These are phyloP conservation scores for Scomber colias DNA, from an alignment of 2,113 vertebrate species.

Conservation along the genomic window DNA sequence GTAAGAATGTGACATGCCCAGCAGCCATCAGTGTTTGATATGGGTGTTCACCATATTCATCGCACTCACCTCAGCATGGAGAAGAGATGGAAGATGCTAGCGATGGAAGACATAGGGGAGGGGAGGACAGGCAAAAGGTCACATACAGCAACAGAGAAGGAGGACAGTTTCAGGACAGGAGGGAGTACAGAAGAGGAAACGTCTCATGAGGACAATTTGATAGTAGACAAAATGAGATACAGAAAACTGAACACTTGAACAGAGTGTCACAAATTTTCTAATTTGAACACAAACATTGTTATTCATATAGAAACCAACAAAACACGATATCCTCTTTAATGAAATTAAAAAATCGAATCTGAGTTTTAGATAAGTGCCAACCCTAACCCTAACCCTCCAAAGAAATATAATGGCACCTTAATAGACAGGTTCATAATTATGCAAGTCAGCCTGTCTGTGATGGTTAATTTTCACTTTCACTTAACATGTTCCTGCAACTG, in stretches of 20 bases:
- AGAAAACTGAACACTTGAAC: neutral
- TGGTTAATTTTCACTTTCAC: too few species aligned
- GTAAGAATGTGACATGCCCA: slow-evolving; percentile 18
- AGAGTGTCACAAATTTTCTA: too few species aligned
- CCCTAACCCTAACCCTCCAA: too few species aligned
- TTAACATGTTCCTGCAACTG: too few species aligned
- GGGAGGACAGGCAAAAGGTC: slow-evolving; percentile 29
- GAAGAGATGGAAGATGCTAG: slow-evolving; percentile 4
- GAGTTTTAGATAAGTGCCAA: too few species aligned
- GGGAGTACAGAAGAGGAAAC: slow-evolving; percentile 1
- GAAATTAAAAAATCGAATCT: too few species aligned
- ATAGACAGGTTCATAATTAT: too few species aligned
- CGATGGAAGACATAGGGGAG: slow-evolving; percentile 18
- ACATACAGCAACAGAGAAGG: slow-evolving; percentile 3
- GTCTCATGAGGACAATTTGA: neutral
- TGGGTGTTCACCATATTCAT: slow-evolving; percentile 30
- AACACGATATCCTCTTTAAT: too few species aligned
- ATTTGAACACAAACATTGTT: too few species aligned
- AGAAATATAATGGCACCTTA: neutral
- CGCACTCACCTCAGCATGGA: slow-evolving; percentile 16
- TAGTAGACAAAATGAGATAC: neutral
- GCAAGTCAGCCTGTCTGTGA: too few species aligned
- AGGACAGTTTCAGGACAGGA: slow-evolving; percentile 16
- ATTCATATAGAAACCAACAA: too few species aligned
- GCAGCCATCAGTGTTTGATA: slow-evolving; percentile 22